These are phyloP conservation scores for Pseudomyrmex concolor DNA, from an alignment of 1,140 invertebrate species.

Conservation along the genomic window DNA sequence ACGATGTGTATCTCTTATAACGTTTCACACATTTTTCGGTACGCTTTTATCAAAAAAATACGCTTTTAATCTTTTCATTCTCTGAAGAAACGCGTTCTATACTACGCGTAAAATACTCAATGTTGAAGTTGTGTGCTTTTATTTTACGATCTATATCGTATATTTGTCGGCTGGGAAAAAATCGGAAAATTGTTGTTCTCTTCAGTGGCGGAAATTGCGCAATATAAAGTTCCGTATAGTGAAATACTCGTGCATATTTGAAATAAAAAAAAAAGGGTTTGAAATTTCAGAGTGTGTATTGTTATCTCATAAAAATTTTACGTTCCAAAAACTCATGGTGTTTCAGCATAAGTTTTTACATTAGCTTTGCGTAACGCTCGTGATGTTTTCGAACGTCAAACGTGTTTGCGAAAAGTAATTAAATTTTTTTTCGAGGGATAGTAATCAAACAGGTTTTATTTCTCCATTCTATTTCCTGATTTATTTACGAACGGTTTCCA, in stretches of 20 bases:
- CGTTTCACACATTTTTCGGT: too few relatives aligned
- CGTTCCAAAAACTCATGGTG: too few relatives aligned
- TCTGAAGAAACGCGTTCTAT: not conserved
- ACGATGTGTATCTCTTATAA: not conserved
- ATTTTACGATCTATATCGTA: not conserved
- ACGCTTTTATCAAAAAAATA: not conserved
- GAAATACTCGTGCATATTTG: constrained; percentile 2
- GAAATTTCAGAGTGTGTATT: too few relatives aligned
- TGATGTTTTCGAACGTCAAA: not conserved
- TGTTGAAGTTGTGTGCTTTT: not conserved
- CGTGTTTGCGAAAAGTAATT: not conserved
- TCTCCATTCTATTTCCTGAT: not conserved
- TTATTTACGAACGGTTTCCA: not conserved
- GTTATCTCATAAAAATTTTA: too few relatives aligned
- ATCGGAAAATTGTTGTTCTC: not conserved
- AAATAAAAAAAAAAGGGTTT: not conserved
- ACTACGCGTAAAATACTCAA: not conserved
- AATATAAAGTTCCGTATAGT: constrained; percentile 4
- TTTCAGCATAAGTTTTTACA: too few relatives aligned
- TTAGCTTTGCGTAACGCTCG: too few relatives aligned
- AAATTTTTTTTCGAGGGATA: not conserved
- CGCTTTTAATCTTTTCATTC: not conserved
- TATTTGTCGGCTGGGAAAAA: not conserved
- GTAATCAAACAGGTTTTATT: too few relatives aligned
- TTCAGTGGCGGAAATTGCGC: not conserved